Evolutionary conservation across 2,113 vertebrate genomes (phyloP).

Genomic region (Todiramphus chloris): DNA sequence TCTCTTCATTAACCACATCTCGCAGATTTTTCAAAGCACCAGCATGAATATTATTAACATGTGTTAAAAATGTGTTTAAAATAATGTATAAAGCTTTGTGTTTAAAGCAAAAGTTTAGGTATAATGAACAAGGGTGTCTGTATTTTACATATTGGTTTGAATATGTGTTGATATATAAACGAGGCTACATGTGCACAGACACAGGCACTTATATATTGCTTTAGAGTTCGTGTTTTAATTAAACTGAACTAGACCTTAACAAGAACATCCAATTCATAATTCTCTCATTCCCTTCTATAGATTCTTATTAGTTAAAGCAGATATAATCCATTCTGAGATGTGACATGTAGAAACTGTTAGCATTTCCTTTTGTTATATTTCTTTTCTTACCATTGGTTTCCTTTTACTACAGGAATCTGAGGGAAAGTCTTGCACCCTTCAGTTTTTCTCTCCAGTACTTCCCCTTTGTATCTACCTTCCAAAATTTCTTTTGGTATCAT

Average conservation of each 20-base stretch:
- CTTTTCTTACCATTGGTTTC: background rate
- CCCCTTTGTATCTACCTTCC: background rate
- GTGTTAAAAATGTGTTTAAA: conserved; percentile 75
- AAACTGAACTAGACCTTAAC: conserved; percentile 76
- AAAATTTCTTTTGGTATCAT: background rate
- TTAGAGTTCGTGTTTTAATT: conserved; percentile 72
- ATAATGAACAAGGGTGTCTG: conserved; percentile 53
- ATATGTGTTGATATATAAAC: conserved; percentile 5
- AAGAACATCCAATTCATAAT: conserved; percentile 69
- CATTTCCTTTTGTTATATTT: background rate
- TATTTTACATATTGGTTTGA: conserved; percentile 15
- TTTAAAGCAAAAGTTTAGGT: conserved; percentile 70
- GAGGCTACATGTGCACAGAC: background rate
- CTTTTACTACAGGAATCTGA: background rate
- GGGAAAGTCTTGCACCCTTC: background rate
- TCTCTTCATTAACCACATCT: conserved; percentile 81
- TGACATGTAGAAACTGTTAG: conserved; percentile 7
- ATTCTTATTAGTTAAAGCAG: conserved; percentile 62
- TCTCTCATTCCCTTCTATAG: conserved; percentile 41
- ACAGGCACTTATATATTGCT: conserved; percentile 25
- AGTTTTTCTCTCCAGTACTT: background rate
- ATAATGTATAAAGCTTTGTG: conserved; percentile 64
- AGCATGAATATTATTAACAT: conserved; percentile 78
- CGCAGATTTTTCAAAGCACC: conserved; percentile 71
- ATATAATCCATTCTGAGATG: conserved; percentile 59